Evolutionary conservation across 2,113 vertebrate genomes (phyloP).

Genomic region (Meleagris gallopavo): DNA sequence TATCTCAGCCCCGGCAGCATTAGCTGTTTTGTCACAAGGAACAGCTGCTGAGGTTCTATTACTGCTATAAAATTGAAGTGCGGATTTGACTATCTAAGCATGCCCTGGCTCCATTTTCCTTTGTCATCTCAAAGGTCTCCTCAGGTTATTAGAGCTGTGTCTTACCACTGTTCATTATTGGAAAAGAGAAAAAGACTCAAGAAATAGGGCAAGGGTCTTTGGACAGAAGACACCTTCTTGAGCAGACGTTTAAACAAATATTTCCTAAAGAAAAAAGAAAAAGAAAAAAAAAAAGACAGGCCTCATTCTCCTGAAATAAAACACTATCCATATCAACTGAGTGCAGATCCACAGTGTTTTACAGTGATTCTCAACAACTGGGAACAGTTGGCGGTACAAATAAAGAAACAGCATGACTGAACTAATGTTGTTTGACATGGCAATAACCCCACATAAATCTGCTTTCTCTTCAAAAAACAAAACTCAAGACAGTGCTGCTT

Average conservation of each 20-base stretch:
- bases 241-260: conserved; percentile 45
- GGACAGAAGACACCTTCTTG: background rate
- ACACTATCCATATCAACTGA: background rate
- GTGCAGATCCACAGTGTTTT: background rate
- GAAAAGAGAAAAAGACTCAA: background rate
- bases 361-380: conserved; percentile 18
- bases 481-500: background rate
- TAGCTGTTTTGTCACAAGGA: background rate
- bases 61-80: background rate
- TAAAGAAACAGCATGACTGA: conserved; percentile 23
- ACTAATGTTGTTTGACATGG: conserved; percentile 40
- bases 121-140: background rate
- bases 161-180: background rate
- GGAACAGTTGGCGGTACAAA: conserved; percentile 2
- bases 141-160: background rate
- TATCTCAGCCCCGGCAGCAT: background rate
- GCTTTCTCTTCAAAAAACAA: background rate
- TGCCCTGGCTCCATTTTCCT: background rate
- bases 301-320: conserved; percentile 25
- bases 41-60: background rate
- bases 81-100: background rate
- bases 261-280: background rate
- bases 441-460: conserved; percentile 35
- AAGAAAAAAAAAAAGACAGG: background rate
- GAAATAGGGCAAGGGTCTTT: background rate